Percentiles rank a stretch among this genome's conserved stretches.
Evolutionary conservation across 2,797 vertebrate species (phyloP).

Genomic region (Tapirus indicus): DNA sequence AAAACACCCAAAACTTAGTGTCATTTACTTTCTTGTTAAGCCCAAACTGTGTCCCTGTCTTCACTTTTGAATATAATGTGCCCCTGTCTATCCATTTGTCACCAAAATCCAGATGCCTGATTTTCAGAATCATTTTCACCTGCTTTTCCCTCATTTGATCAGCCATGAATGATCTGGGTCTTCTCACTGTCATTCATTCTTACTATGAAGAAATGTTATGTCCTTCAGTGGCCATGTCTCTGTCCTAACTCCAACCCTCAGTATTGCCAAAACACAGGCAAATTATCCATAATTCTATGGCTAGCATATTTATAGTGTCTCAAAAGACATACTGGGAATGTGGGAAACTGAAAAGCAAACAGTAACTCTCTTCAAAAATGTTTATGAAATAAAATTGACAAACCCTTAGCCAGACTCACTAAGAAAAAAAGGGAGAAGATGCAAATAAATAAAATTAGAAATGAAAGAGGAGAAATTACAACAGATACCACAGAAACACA

Average conservation of each 20-base stretch:
- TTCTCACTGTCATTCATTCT: not conserved
- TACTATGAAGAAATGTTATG: not conserved
- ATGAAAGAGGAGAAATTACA: too few relatives aligned
- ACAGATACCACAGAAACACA: too few relatives aligned
- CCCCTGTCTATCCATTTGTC: not conserved
- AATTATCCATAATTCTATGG: not conserved
- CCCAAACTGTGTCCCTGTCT: not conserved
- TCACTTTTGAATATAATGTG: not conserved
- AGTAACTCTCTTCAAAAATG: not conserved
- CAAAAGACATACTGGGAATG: not conserved
- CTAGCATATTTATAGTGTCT: not conserved
- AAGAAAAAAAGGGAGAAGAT: too few relatives aligned
- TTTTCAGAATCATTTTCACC: not conserved
- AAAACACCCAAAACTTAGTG: not conserved
- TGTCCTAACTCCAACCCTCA: not conserved
- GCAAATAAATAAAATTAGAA: too few relatives aligned
- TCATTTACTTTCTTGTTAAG: not conserved
- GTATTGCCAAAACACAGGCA: not conserved
- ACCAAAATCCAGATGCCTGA: not conserved
- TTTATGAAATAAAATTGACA: too few relatives aligned
- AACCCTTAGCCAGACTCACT: too few relatives aligned
- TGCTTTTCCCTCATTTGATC: not conserved
- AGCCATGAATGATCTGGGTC: not conserved
- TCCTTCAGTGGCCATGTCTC: not conserved
- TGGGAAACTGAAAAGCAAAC: not conserved